Base-by-base conservation (phyloP, 2,797 vertebrate genomes). In the Paguma larvata region DNA sequence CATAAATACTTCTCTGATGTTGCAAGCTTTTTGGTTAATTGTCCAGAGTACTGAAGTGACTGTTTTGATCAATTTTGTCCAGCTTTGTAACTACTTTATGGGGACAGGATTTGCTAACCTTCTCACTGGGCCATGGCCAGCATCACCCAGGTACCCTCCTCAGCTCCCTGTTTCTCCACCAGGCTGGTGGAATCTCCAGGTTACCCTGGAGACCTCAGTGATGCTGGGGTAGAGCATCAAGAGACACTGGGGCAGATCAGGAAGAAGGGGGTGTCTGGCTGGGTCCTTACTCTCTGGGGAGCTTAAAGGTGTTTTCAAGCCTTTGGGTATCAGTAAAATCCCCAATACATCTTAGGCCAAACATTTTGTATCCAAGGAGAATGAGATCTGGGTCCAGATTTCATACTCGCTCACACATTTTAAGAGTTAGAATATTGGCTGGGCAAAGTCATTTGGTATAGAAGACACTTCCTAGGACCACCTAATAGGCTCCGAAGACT, bases 241-340 rank as follows among this genome's bases (percentile, higher is more conserved):
- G 63, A 63, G 56, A 41, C 63, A 51, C 1, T 27, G 32, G 63
- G 6, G 48, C 51, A 68, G 21, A 15, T 32, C 8, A 34, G 34
- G 27, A 93, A 3, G 15, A 88, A 77, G 38, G 15, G 30, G 48
- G 8, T 85, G 25, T 70, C 19, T 67, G 70, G 10, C 41, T 85
- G 41, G 30, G 51, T 82, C 23, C 44, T 86, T 80, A 25, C 53
- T 21, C 38, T 32, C 19, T 12, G 30, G 62, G 48, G 16, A 21
- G 41, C 63, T 75, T 53, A n/a, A 27, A 34, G 11, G 79, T 83
- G 13, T 70, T 89, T 92, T 65, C 15, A 79, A 44, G 84, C 19
- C n/a, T 68, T 95, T 83, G 46, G 32, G 13, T 46, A 84, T 56
- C 62, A 82, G 56, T 34, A 80, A 91, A 94, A 65, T 88, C 21